Conservation (phyloP, 1,140 invertebrate species). For the Neodiprion virginianus region DNA sequence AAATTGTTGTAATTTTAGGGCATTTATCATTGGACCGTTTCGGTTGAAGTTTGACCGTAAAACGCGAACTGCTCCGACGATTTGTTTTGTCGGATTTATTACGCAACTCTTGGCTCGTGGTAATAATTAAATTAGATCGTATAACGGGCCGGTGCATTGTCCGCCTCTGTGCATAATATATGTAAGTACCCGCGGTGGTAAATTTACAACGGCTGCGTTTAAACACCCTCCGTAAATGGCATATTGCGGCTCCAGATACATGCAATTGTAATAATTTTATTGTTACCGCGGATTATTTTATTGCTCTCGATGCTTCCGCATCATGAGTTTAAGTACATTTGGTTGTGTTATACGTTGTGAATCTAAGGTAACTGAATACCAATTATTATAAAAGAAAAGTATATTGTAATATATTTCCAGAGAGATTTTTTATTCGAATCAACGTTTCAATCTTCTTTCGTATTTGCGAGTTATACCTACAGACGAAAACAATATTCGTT, state of each 20-base stretch:
- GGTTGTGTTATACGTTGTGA: not conserved
- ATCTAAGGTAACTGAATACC: not conserved
- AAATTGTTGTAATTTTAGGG: too few species aligned
- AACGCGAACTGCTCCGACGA: not conserved
- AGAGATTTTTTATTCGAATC: not conserved
- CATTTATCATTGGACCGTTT: too few species aligned
- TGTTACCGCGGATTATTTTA: too few species aligned
- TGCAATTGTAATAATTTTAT: too few species aligned
- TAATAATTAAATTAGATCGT: slow-evolving; percentile 1
- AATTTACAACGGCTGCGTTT: not conserved
- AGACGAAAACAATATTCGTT: too few species aligned
- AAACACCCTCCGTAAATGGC: too few species aligned
- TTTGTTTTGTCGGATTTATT: not conserved
- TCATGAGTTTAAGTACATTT: too few species aligned
- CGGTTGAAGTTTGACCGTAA: not conserved
- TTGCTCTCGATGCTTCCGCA: too few species aligned
- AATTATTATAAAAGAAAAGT: not conserved
- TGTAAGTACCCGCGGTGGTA: not conserved
- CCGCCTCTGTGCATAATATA: not conserved
- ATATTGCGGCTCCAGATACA: too few species aligned
- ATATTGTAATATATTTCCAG: not conserved
- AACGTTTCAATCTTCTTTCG: too few species aligned
- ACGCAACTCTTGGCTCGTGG: not conserved
- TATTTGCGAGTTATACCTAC: too few species aligned
- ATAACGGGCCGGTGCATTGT: not conserved